Evolutionary conservation across 2,113 vertebrate genomes (phyloP).

Genomic region (Psephotus haematonotus): DNA sequence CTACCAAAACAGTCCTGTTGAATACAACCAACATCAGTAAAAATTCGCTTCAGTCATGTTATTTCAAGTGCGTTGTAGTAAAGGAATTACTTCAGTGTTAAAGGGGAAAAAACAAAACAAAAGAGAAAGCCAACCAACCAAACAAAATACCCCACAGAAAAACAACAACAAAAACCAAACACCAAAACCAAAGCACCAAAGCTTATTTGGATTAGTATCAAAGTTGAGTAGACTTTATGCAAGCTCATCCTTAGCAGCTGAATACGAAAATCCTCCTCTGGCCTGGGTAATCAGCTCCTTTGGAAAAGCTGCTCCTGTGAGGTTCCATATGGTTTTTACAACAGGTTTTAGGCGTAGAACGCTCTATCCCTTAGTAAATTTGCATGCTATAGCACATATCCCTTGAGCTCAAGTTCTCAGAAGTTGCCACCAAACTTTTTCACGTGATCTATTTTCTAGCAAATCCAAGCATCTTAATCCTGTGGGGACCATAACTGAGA

Average conservation of each 20-base stretch:
- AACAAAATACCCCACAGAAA: not conserved
- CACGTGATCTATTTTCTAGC: not conserved
- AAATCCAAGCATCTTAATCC: not conserved
- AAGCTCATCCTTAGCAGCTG: not conserved
- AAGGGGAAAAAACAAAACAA: not conserved
- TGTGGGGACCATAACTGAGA: not conserved
- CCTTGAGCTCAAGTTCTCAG: not conserved
- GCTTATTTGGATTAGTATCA: not conserved
- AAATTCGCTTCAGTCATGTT: not conserved
- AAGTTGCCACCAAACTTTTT: not conserved
- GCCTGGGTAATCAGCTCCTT: not conserved
- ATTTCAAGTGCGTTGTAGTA: not conserved
- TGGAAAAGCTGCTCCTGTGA: not conserved
- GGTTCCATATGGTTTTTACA: not conserved
- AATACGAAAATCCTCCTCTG: not conserved
- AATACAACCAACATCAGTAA: not conserved
- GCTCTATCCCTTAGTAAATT: not conserved
- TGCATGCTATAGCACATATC: not conserved
- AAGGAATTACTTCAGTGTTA: not conserved
- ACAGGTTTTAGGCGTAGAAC: not conserved
- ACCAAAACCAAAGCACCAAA: not conserved
- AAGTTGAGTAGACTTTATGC: not conserved
- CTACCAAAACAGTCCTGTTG: not conserved
- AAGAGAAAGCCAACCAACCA: not conserved
- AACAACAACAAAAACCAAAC: not conserved